phyloP scores from a whole-genome alignment of 2,113 vertebrate species.

The Anoura caudifer region DNA sequence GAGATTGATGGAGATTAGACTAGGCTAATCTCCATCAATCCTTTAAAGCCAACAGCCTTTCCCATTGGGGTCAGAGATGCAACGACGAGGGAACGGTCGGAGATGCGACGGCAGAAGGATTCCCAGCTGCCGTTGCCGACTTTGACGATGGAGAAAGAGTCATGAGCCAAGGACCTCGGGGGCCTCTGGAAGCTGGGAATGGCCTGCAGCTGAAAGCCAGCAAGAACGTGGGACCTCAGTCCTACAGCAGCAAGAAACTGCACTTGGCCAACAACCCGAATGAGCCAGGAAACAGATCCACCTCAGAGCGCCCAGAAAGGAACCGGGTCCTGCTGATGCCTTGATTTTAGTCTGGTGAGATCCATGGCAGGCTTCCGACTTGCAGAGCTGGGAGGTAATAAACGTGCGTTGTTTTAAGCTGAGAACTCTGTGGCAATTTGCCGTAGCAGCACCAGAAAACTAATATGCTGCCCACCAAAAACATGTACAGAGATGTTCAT shows the following conservation, averaged over 20 bases:
- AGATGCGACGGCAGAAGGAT: not conserved
- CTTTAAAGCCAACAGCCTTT: not conserved
- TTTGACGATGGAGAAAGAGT: not conserved
- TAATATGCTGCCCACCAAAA: not conserved
- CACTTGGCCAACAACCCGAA: not conserved
- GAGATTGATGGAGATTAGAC: too few species aligned
- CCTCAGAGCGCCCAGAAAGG: not conserved
- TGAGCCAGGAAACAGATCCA: not conserved
- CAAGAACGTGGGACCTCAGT: not conserved
- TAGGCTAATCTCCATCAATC: not conserved
- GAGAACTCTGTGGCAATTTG: not conserved
- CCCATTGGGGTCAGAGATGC: not conserved
- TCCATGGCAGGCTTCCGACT: not conserved
- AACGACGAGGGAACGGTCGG: not conserved
- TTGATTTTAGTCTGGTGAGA: not conserved
- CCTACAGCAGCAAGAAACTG: not conserved
- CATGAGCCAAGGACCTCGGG: not conserved
- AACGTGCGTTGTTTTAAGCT: not conserved
- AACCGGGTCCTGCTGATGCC: not conserved
- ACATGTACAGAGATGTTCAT: not conserved
- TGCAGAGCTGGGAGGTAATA: not conserved
- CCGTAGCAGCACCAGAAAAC: not conserved
- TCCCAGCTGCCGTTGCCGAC: not conserved
- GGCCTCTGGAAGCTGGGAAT: not conserved
- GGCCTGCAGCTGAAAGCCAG: not conserved